Conservation (phyloP, 1,140 invertebrate genomes). For the Drosophila mauritiana region DNA sequence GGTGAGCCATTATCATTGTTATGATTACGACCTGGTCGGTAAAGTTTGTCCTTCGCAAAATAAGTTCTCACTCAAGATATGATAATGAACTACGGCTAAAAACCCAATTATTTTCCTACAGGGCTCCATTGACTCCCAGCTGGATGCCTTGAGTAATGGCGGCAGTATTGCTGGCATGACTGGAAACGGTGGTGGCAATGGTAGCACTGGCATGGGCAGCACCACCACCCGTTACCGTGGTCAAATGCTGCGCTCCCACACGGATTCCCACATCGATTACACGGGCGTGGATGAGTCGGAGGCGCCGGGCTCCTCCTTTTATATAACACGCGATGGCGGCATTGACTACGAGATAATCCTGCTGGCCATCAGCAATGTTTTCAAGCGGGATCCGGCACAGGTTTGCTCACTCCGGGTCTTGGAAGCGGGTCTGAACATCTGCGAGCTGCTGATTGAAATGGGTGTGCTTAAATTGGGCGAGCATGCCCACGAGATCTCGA, state of each 20-base stretch:
- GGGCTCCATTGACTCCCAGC: constrained; percentile 92
- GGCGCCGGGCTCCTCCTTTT: constrained; percentile 94
- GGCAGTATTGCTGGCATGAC: constrained; percentile 77
- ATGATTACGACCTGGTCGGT: neutral
- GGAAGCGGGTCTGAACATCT: constrained; percentile 94
- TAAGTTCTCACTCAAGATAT: too few relatives aligned
- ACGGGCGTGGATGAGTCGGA: constrained; percentile 91
- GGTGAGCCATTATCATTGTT: constrained; percentile 84
- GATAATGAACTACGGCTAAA: too few relatives aligned
- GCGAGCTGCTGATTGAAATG: constrained; percentile 95
- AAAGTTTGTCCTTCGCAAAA: neutral
- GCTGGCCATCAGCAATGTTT: constrained; percentile 93
- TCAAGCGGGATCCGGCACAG: constrained; percentile 89
- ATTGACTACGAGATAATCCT: constrained; percentile 96
- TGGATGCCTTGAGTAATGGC: constrained; percentile 89
- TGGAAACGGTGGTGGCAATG: constrained; percentile 64
- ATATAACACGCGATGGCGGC: constrained; percentile 97
- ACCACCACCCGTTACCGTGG: constrained; percentile 72
- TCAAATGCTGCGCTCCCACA: constrained; percentile 92
- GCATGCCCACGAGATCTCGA: constrained; percentile 85
- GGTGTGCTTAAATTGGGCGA: constrained; percentile 90
- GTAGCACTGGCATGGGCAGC: constrained; percentile 63
- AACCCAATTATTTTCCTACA: constrained; percentile 65
- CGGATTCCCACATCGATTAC: constrained; percentile 97
- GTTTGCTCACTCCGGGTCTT: constrained; percentile 93